Evolutionary conservation across 2,888 invertebrate species (phyloP).

Genomic region (Spialia ferax): DNA sequence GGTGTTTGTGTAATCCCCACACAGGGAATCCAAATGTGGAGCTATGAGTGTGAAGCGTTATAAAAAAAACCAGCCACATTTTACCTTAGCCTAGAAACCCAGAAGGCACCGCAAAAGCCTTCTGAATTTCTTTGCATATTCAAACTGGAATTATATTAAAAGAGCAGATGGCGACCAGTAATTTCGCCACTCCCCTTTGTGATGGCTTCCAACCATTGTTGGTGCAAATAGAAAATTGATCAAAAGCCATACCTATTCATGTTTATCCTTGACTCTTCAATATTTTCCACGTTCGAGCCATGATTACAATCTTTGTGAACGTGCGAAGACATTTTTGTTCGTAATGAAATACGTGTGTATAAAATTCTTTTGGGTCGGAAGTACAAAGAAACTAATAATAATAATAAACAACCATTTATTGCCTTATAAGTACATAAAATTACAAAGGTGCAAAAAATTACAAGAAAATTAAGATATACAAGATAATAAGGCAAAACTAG

Average conservation of each 20-base stretch:
- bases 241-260: conserved; percentile 2
- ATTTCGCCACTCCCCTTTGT: background rate
- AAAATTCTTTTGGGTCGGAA: no score
- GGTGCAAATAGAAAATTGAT: conserved; percentile 2
- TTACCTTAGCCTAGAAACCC: background rate
- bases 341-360: background rate
- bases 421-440: no score
- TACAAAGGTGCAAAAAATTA: no score
- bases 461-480: no score
- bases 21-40: no score
- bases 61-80: background rate
- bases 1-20: no score
- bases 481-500: no score
- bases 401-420: no score
- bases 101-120: background rate
- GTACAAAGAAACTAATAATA: no score
- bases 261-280: background rate
- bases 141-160: background rate
- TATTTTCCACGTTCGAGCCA: conserved; percentile 1
- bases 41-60: no score
- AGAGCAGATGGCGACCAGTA: background rate
- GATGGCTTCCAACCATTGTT: background rate
- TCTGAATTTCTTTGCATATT: background rate
- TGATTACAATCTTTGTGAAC: background rate
- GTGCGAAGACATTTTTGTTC: background rate